Percentiles rank a stretch among this genome's conserved stretches.
phyloP scores from a whole-genome alignment of 2,888 invertebrate species.

The Nephrotoma appendiculata region DNA sequence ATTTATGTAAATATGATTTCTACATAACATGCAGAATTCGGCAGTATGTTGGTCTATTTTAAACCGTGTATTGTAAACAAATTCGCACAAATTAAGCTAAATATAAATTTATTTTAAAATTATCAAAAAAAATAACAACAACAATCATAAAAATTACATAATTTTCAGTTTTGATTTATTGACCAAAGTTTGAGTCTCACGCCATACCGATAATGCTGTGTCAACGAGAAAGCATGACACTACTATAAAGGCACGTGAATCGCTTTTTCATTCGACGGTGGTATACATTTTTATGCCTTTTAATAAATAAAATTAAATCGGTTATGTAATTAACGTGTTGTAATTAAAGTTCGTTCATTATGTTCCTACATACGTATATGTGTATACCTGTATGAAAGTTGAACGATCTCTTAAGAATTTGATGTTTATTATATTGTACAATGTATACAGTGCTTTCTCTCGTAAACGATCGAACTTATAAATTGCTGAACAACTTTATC shows the following conservation, averaged over 20 bases:
- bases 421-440: too few species aligned
- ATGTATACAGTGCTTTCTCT: neutral
- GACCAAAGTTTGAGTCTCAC: neutral
- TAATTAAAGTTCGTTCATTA: neutral
- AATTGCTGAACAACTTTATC: neutral
- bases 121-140: neutral
- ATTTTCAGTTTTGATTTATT: neutral
- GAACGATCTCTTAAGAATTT: neutral
- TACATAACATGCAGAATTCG: neutral
- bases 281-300: neutral
- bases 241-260: neutral
- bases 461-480: neutral
- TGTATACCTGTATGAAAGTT: neutral
- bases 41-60: neutral
- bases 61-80: neutral
- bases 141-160: neutral
- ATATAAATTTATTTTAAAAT: neutral
- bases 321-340: neutral
- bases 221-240: neutral
- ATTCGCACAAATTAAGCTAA: neutral
- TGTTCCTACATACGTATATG: too few species aligned
- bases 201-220: neutral
- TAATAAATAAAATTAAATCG: neutral
- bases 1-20: neutral
- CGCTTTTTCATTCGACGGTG: neutral